These are phyloP conservation scores for Cantharis nigra DNA, from an alignment of 2,888 invertebrate genomes.

Conservation along the genomic window DNA sequence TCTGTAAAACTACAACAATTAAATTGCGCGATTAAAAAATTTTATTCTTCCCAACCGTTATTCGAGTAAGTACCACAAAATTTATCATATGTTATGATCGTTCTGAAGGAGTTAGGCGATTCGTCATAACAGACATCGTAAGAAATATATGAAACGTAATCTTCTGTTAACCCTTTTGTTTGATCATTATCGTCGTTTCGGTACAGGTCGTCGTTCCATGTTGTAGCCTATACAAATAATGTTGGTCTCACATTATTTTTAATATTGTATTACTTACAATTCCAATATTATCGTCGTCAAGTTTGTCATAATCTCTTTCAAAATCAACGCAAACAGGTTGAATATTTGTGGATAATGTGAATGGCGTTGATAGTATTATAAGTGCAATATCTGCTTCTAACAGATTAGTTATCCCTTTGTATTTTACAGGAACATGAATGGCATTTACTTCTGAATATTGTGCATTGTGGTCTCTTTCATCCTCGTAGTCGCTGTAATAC, in stretches of 20 bases:
- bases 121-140: slow-evolving; percentile 32
- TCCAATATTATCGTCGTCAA: slow-evolving; percentile 27
- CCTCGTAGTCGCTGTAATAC: slow-evolving; percentile 41
- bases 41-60: not conserved
- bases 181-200: slow-evolving; percentile 38
- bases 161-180: slow-evolving; percentile 37
- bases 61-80: slow-evolving; percentile 43
- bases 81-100: slow-evolving; percentile 44
- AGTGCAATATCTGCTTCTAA: slow-evolving; percentile 49
- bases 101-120: slow-evolving; percentile 23
- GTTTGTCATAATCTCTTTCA: slow-evolving; percentile 24
- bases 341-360: slow-evolving; percentile 44
- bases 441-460: slow-evolving; percentile 14
- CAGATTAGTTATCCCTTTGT: slow-evolving; percentile 36
- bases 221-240: slow-evolving; percentile 39
- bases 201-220: slow-evolving; percentile 34
- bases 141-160: slow-evolving; percentile 31
- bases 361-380: slow-evolving; percentile 41
- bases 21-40: not conserved
- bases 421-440: slow-evolving; percentile 36
- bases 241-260: not conserved
- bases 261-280: slow-evolving; percentile 34
- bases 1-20: slow-evolving; percentile 39
- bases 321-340: slow-evolving; percentile 51
- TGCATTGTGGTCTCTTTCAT: slow-evolving; percentile 36